Percentiles rank a stretch among this genome's conserved stretches.
Evolutionary conservation across 2,888 invertebrate genomes (phyloP).

Genomic region (Tridacna gigas): DNA sequence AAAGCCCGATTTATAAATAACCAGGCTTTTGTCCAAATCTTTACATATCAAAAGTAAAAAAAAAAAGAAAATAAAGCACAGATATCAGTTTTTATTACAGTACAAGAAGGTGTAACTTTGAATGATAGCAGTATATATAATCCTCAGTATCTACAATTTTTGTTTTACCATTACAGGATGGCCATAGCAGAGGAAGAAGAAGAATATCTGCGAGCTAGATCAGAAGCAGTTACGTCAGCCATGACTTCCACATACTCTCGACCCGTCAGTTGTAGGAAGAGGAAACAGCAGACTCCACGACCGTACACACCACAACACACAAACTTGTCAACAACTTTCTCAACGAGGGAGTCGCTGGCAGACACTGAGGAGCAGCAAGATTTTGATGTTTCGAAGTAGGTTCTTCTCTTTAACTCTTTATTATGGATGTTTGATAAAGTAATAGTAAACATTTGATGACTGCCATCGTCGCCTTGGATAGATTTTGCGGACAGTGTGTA

Average conservation of each 20-base stretch:
- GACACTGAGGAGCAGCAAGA: slow-evolving; percentile 46
- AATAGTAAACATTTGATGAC: too few species aligned
- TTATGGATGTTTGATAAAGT: too few species aligned
- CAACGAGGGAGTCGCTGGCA: slow-evolving; percentile 40
- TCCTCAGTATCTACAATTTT: neutral
- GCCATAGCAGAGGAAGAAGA: slow-evolving; percentile 57
- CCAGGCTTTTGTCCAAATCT: too few species aligned
- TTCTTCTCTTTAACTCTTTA: neutral
- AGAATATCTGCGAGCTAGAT: slow-evolving; percentile 53
- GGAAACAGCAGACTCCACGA: slow-evolving; percentile 70
- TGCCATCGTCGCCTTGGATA: too few species aligned
- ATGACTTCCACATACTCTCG: slow-evolving; percentile 56
- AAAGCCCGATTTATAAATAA: too few species aligned
- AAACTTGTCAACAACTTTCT: slow-evolving; percentile 65
- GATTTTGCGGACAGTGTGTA: too few species aligned
- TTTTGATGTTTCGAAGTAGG: slow-evolving; percentile 51
- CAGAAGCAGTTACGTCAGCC: slow-evolving; percentile 55
- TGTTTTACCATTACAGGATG: slow-evolving; percentile 44
- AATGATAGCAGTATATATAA: neutral
- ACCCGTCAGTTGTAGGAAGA: slow-evolving; percentile 65
- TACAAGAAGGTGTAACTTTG: neutral
- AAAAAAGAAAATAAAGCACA: too few species aligned
- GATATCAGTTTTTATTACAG: too few species aligned
- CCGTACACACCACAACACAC: slow-evolving; percentile 82
- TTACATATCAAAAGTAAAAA: too few species aligned